A percentile compares a stretch with the other conserved stretches of the same genome.
Evolutionary conservation across 2,797 vertebrate genomes (phyloP).

Genomic region (Etheostoma nigrum): DNA sequence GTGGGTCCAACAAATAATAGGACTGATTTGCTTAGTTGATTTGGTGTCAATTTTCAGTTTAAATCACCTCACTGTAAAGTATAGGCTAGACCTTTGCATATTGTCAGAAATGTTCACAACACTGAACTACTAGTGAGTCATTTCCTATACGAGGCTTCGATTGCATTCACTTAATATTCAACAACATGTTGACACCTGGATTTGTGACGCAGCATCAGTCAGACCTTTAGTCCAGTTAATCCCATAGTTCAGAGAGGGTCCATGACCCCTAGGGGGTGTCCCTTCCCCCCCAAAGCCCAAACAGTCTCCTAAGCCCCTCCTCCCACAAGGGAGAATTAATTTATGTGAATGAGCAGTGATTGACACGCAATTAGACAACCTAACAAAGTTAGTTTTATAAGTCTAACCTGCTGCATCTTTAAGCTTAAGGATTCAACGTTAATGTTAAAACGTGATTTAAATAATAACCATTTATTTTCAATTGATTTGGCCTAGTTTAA

Average conservation of each 20-base stretch:
- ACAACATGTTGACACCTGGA: conserved; percentile 40
- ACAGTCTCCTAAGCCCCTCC: too few species aligned
- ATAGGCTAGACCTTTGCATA: conserved; percentile 2
- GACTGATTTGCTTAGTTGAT: conserved; percentile 42
- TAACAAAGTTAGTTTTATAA: too few species aligned
- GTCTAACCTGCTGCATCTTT: too few species aligned
- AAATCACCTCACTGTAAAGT: conserved; percentile 8
- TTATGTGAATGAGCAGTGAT: too few species aligned
- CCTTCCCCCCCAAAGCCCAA: too few species aligned
- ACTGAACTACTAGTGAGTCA: background rate
- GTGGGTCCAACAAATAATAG: conserved; percentile 38
- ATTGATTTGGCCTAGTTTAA: too few species aligned
- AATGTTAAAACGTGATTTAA: too few species aligned
- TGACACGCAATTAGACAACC: too few species aligned
- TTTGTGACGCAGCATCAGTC: conserved; percentile 16
- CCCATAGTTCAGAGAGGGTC: background rate
- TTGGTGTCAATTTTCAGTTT: conserved; percentile 56
- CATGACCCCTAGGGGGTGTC: too few species aligned
- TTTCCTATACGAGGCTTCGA: background rate
- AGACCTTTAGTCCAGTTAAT: conserved; percentile 6
- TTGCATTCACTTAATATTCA: conserved; percentile 17
- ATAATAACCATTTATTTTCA: too few species aligned
- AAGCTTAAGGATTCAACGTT: too few species aligned
- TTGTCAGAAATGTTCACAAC: conserved; percentile 10
- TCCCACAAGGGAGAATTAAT: too few species aligned